These are phyloP conservation scores for Plagodis dolabraria DNA, from an alignment of 2,888 invertebrate genomes.

Conservation along the genomic window DNA sequence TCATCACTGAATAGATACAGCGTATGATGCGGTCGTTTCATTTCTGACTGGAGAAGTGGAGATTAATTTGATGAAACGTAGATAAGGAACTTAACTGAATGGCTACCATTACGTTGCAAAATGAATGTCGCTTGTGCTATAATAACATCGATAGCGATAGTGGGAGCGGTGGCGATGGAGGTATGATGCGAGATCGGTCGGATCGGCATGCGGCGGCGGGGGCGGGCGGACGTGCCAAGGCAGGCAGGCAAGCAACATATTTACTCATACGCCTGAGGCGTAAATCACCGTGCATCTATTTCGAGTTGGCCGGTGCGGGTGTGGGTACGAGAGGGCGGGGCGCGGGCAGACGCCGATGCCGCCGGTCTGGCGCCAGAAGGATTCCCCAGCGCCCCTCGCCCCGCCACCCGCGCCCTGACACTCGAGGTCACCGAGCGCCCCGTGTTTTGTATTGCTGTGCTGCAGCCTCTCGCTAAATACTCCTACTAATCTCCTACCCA, in stretches of 20 bases:
- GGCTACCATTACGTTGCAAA: slow-evolving; percentile 25
- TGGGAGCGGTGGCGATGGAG: no score
- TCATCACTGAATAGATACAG: no score
- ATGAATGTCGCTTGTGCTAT: slow-evolving; percentile 14
- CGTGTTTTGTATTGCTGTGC: slow-evolving; percentile 46
- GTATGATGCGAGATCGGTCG: slow-evolving; percentile 53
- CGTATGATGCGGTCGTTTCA: slow-evolving; percentile 23
- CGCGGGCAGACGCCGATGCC: slow-evolving; percentile 79
- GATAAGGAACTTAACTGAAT: not conserved
- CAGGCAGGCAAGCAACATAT: slow-evolving; percentile 80
- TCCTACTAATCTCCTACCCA: slow-evolving; percentile 33
- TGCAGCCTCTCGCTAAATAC: slow-evolving; percentile 46
- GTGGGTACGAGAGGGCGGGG: slow-evolving; percentile 51
- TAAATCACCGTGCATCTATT: slow-evolving; percentile 84
- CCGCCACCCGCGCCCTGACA: slow-evolving; percentile 40
- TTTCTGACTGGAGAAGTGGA: slow-evolving; percentile 9
- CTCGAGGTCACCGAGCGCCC: slow-evolving; percentile 64
- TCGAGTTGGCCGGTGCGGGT: slow-evolving; percentile 72
- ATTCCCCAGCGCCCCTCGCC: slow-evolving; percentile 82
- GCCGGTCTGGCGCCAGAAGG: slow-evolving; percentile 86
- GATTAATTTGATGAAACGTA: slow-evolving; percentile 22
- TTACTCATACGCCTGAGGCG: slow-evolving; percentile 82
- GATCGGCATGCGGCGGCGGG: slow-evolving; percentile 68
- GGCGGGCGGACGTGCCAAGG: slow-evolving; percentile 81
- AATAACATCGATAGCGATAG: slow-evolving; percentile 23